These are phyloP conservation scores for Bubo bubo DNA, from an alignment of 2,113 vertebrate species.

Conservation along the genomic window DNA sequence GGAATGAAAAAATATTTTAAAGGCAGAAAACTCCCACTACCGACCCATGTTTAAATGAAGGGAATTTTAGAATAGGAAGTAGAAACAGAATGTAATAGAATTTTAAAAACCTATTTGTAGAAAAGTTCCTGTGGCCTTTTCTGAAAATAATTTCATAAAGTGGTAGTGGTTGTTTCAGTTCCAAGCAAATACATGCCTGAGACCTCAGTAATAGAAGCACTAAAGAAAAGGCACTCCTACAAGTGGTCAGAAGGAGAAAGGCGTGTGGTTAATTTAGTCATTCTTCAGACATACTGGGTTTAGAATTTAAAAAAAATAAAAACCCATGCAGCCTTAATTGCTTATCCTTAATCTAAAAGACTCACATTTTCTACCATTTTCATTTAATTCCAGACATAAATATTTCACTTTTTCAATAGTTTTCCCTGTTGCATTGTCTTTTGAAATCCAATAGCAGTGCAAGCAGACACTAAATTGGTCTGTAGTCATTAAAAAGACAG, in stretches of 20 bases:
- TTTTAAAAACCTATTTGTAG: neutral
- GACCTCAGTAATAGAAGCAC: neutral
- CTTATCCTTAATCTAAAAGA: neutral
- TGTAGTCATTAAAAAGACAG: neutral
- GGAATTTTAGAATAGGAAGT: neutral
- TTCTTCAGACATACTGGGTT: neutral
- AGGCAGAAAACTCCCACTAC: neutral
- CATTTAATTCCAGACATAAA: neutral
- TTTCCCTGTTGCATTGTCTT: neutral
- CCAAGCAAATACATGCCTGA: neutral
- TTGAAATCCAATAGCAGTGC: neutral
- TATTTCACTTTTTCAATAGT: neutral
- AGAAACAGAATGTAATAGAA: neutral
- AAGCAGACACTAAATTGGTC: neutral
- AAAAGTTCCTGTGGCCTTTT: neutral
- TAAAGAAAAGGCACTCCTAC: neutral
- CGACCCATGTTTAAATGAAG: neutral
- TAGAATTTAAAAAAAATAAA: neutral
- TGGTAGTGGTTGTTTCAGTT: neutral
- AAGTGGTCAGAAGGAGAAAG: neutral
- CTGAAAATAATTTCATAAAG: neutral
- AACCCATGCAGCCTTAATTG: neutral
- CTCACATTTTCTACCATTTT: neutral
- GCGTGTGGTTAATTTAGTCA: neutral
- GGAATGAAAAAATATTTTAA: neutral